These are phyloP conservation scores for Clamator glandarius DNA, from an alignment of 2,797 vertebrate species.

Conservation along the genomic window DNA sequence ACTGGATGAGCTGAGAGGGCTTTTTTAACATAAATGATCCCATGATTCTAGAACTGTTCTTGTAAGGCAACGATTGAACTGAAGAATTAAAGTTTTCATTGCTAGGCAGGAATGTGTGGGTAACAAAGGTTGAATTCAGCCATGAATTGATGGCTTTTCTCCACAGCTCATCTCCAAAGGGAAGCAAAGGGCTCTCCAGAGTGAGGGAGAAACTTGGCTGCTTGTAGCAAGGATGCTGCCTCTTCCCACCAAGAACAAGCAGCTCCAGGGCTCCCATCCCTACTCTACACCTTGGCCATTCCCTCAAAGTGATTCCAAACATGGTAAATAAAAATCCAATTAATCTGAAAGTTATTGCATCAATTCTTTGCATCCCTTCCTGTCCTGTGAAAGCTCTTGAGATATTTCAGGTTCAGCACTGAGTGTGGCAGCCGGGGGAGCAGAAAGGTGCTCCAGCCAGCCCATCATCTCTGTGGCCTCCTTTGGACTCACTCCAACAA, in stretches of 20 bases:
- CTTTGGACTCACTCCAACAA: too few species aligned
- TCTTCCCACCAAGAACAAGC: neutral
- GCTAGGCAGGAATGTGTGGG: neutral
- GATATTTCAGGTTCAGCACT: too few species aligned
- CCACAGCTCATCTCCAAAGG: neutral
- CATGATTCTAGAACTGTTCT: neutral
- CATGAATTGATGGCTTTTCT: neutral
- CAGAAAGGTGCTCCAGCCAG: too few species aligned
- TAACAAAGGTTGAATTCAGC: neutral
- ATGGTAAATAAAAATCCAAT: neutral
- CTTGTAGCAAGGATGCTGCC: neutral
- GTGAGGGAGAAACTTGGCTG: neutral
- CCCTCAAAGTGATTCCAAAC: too few species aligned
- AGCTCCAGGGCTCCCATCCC: neutral
- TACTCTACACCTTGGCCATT: fast-evolving
- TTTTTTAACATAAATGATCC: too few species aligned
- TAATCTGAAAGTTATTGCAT: neutral
- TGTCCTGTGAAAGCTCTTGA: neutral
- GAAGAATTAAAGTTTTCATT: neutral
- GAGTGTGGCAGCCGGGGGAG: too few species aligned
- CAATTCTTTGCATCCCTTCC: neutral
- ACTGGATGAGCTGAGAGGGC: too few species aligned
- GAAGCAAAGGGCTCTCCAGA: neutral
- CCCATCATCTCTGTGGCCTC: too few species aligned
- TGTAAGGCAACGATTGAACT: neutral